Evolutionary conservation across 2,797 vertebrate species (phyloP).

Genomic region (Neosalanx taihuensis): DNA sequence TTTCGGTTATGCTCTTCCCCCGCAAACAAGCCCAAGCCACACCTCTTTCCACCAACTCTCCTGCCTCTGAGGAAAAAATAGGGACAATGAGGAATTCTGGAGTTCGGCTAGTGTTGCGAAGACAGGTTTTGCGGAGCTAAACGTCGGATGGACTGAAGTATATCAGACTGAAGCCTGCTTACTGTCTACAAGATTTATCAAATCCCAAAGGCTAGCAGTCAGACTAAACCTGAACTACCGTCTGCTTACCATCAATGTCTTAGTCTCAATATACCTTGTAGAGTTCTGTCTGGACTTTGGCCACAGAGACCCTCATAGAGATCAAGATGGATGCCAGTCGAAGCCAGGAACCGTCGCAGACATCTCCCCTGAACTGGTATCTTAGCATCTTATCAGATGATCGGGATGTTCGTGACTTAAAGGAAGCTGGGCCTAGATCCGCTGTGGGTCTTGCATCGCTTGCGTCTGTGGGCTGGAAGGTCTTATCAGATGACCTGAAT

Average conservation of each 20-base stretch:
- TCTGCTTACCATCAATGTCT: not conserved
- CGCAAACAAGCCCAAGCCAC: not conserved
- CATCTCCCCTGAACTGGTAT: not conserved
- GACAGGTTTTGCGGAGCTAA: no score
- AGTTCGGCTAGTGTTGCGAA: not conserved
- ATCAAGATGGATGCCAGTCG: conserved; percentile 1
- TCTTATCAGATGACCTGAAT: not conserved
- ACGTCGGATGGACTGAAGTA: no score
- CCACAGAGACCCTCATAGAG: not conserved
- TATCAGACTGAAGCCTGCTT: not conserved
- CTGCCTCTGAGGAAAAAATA: no score
- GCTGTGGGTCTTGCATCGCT: not conserved
- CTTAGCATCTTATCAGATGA: not conserved
- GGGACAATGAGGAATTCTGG: not conserved
- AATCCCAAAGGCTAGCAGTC: not conserved
- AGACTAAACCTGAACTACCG: not conserved
- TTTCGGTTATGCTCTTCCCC: not conserved
- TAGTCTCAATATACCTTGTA: not conserved
- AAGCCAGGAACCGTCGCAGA: not conserved
- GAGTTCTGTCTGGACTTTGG: not conserved
- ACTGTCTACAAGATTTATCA: not conserved
- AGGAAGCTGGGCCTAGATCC: not conserved
- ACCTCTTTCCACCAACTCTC: not conserved
- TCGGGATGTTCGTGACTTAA: not conserved
- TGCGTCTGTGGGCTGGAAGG: not conserved